phyloP scores from a whole-genome alignment of 1,140 invertebrate genomes.

The Drosophila gunungcola region DNA sequence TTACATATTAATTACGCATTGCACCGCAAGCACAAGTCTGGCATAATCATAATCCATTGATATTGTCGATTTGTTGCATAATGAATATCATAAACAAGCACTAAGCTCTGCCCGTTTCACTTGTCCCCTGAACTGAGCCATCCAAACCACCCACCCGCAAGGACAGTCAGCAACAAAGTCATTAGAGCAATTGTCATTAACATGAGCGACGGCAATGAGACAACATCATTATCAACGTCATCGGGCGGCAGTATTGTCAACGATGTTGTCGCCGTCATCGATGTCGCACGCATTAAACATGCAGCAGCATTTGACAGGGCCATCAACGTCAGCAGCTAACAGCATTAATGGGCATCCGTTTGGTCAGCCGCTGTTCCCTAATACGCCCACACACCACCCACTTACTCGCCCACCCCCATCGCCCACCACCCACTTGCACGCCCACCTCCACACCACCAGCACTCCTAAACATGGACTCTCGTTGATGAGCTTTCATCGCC shows the following conservation, averaged over 20 bases:
- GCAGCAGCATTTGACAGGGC: constrained; percentile 80
- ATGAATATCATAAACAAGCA: constrained; percentile 79
- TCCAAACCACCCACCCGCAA: constrained; percentile 4
- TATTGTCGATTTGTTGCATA: constrained; percentile 82
- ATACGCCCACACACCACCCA: constrained; percentile 4
- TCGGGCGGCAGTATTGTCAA: constrained; percentile 58
- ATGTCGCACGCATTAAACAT: constrained; percentile 80
- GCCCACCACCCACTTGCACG: neutral
- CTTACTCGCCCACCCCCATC: neutral
- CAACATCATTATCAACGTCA: constrained; percentile 80
- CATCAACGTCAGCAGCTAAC: constrained; percentile 82
- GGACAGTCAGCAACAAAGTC: constrained; percentile 68
- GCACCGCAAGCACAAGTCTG: constrained; percentile 60
- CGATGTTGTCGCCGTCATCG: constrained; percentile 60
- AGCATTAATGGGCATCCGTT: constrained; percentile 71
- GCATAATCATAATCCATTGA: constrained; percentile 81
- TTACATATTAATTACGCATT: constrained; percentile 80
- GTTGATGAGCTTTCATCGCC: constrained; percentile 62
- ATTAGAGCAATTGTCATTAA: constrained; percentile 83
- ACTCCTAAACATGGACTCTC: constrained; percentile 24
- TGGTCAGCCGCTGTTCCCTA: constrained; percentile 32
- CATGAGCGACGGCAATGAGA: constrained; percentile 78
- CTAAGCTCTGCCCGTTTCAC: constrained; percentile 35
- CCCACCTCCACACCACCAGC: neutral
- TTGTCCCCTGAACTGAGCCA: constrained; percentile 3